Conservation (phyloP, 2,113 vertebrate genomes). For the Gnathonemus longibarbis region DNA sequence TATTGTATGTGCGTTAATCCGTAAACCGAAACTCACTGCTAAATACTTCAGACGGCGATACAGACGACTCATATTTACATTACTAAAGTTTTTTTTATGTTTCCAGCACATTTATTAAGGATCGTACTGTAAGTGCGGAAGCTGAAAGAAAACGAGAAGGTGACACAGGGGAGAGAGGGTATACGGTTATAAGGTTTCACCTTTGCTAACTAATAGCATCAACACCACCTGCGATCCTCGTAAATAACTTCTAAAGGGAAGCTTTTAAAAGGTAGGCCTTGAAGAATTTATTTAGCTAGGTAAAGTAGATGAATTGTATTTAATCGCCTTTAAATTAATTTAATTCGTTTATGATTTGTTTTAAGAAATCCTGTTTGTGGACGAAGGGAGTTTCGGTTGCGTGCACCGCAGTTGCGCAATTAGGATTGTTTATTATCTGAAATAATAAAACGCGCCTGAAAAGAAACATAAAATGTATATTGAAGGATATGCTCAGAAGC, state of each 20-base stretch:
- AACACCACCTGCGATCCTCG: neutral
- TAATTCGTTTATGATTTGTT: neutral
- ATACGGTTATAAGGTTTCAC: neutral
- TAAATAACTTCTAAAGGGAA: neutral
- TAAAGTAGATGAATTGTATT: neutral
- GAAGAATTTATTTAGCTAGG: neutral
- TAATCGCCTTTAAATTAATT: neutral
- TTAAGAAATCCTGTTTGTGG: neutral
- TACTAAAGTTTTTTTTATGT: neutral
- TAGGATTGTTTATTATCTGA: neutral
- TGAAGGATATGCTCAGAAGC: neutral
- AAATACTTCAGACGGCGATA: neutral
- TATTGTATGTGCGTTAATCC: neutral
- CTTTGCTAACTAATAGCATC: neutral
- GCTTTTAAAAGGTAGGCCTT: neutral
- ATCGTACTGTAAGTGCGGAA: conserved; percentile 11
- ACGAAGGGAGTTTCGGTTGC: neutral
- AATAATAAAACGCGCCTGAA: neutral
- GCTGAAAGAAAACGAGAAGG: conserved; percentile 1
- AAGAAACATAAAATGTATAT: neutral
- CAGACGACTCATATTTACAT: neutral
- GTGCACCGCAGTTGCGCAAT: neutral
- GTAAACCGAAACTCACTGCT: neutral
- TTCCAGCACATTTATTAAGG: neutral
- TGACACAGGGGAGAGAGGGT: neutral